Conservation (phyloP, 2,113 vertebrate genomes). For the Sula dactylatra region DNA sequence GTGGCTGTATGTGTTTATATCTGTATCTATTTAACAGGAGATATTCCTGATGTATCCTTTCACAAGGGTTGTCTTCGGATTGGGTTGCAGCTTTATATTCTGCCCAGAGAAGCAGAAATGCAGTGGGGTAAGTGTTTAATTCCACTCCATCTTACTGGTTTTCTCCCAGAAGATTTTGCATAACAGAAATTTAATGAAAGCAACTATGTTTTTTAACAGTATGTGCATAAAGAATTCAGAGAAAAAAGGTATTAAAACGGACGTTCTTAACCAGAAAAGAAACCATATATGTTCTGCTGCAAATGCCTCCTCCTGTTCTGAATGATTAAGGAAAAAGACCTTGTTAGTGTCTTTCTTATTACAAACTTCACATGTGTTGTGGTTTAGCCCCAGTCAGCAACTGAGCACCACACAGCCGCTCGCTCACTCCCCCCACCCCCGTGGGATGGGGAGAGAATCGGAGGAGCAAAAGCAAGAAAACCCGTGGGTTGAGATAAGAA, state of each 20-base stretch:
- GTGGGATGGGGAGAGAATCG: no score
- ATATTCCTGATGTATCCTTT: not conserved
- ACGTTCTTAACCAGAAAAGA: not conserved
- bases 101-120: not conserved
- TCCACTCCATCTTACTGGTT: not conserved
- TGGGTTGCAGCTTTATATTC: not conserved
- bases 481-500: no score
- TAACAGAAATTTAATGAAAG: not conserved
- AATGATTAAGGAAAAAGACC: not conserved
- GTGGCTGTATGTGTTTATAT: fast-evolving
- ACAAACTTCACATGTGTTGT: not conserved
- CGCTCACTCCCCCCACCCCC: no score
- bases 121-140: not conserved
- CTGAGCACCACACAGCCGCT: no score
- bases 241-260: not conserved
- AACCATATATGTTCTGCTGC: not conserved
- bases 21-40: not conserved
- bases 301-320: not conserved
- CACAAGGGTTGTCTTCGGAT: not conserved
- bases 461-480: no score
- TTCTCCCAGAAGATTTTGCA: not conserved
- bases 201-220: not conserved
- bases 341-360: not conserved
- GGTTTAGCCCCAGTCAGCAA: no score
- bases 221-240: not conserved